These are phyloP conservation scores for Leptinotarsa juncta DNA, from an alignment of 2,888 invertebrate species.

Conservation along the genomic window DNA sequence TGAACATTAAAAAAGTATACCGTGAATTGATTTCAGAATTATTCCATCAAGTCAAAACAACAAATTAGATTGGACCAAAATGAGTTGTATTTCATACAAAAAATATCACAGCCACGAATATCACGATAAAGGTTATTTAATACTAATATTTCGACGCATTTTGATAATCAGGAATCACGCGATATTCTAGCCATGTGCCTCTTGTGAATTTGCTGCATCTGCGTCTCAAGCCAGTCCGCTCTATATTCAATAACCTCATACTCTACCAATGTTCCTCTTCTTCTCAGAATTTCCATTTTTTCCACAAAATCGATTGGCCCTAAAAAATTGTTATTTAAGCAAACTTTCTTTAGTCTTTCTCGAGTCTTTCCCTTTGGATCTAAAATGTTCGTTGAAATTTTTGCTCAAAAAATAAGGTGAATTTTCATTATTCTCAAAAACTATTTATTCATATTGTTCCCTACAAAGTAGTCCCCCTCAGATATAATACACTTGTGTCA, in stretches of 20 bases:
- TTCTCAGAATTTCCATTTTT: conserved; percentile 18
- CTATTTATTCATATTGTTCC: too few species aligned
- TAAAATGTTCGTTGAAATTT: neutral
- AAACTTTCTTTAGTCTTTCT: neutral
- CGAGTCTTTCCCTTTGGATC: neutral
- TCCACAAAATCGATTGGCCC: conserved; percentile 13
- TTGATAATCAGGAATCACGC: neutral
- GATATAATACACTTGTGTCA: too few species aligned
- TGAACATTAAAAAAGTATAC: too few species aligned
- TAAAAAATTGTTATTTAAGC: conserved; percentile 24
- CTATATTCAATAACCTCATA: conserved; percentile 27
- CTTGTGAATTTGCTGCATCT: conserved; percentile 17
- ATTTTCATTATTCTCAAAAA: too few species aligned
- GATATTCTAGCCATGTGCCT: neutral
- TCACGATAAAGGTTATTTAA: neutral
- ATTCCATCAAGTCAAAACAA: neutral
- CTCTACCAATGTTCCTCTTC: conserved; percentile 15
- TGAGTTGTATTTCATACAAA: conserved; percentile 10
- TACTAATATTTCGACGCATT: neutral
- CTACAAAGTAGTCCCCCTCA: too few species aligned
- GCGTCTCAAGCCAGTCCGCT: conserved; percentile 28
- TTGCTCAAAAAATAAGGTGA: too few species aligned
- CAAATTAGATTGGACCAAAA: neutral
- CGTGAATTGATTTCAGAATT: too few species aligned
- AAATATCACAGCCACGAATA: conserved; percentile 1